Conservation (phyloP, 1,140 invertebrate genomes). For the Drosophila melanica region DNA sequence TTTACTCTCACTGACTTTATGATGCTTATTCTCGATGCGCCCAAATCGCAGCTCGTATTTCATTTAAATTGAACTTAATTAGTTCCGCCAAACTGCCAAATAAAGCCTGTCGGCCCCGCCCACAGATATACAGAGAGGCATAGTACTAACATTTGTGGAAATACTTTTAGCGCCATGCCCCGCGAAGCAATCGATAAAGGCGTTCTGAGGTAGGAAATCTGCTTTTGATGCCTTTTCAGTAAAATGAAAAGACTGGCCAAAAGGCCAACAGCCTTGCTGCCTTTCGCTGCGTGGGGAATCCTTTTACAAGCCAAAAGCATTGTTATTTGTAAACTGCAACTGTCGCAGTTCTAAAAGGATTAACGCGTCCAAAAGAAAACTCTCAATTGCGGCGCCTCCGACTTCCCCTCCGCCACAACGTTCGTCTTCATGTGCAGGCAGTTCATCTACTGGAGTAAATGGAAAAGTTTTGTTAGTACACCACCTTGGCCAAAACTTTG, state of each 20-base stretch:
- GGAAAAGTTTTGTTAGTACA: conserved; percentile 79
- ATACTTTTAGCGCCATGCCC: too few species aligned
- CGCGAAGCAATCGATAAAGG: not conserved
- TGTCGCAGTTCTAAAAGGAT: conserved; percentile 45
- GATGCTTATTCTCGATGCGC: conserved; percentile 69
- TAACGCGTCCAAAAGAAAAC: conserved; percentile 32
- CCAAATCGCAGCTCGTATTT: conserved; percentile 78
- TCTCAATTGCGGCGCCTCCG: conserved; percentile 24
- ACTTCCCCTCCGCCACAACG: too few species aligned
- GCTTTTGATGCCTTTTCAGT: conserved; percentile 71
- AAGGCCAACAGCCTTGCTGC: not conserved
- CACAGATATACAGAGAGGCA: not conserved
- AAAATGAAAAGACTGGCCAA: not conserved
- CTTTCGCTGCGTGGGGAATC: not conserved
- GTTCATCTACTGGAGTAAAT: conserved; percentile 80
- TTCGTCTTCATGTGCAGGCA: conserved; percentile 22
- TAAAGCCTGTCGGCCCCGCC: conserved; percentile 1
- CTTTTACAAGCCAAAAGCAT: conserved; percentile 29
- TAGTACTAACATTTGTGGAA: not conserved
- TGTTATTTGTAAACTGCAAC: conserved; percentile 31
- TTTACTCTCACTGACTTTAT: conserved; percentile 71
- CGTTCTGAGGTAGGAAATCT: conserved; percentile 29
- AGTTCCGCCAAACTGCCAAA: conserved; percentile 70
- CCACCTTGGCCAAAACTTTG: conserved; percentile 65
- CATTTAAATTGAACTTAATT: conserved; percentile 83